phyloP scores from a whole-genome alignment of 2,888 invertebrate genomes.

The Tuberolachnus salignus region DNA sequence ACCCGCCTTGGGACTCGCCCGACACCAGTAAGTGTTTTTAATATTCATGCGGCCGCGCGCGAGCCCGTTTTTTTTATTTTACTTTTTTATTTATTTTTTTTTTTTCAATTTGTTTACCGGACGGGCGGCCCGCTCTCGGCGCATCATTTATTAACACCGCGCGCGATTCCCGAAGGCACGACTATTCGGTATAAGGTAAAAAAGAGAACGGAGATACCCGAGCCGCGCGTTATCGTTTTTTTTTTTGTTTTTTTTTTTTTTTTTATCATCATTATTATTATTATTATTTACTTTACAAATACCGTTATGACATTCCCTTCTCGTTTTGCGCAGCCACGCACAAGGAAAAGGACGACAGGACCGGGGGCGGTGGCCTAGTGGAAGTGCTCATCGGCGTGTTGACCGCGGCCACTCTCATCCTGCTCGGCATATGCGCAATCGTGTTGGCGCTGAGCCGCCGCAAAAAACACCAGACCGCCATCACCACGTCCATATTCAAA shows the following conservation, averaged over 20 bases:
- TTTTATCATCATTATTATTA: not conserved
- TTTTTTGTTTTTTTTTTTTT: not conserved
- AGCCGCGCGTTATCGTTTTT: conserved; percentile 7
- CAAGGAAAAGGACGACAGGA: conserved; percentile 66
- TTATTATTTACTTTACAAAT: not conserved
- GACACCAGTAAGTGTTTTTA: conserved; percentile 66
- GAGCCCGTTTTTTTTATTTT: conserved; percentile 16
- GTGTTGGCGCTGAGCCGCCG: conserved; percentile 69
- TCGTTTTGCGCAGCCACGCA: conserved; percentile 64
- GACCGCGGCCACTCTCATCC: conserved; percentile 71
- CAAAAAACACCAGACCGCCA: conserved; percentile 69
- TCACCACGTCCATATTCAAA: conserved; percentile 67
- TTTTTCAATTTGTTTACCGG: conserved; percentile 38
- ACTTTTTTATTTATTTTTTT: conserved; percentile 16
- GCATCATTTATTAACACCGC: conserved; percentile 45
- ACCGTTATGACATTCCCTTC: not conserved
- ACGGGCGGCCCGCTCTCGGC: not conserved
- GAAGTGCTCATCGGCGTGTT: conserved; percentile 71
- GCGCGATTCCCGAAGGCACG: not conserved
- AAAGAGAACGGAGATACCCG: not conserved
- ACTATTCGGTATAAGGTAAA: not conserved
- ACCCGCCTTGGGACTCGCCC: conserved; percentile 65
- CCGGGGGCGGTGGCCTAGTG: conserved; percentile 68
- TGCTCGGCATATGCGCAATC: conserved; percentile 70
- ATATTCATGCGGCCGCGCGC: conserved; percentile 45